Conservation (phyloP, 2,888 invertebrate genomes). For the Erebia palarica region DNA sequence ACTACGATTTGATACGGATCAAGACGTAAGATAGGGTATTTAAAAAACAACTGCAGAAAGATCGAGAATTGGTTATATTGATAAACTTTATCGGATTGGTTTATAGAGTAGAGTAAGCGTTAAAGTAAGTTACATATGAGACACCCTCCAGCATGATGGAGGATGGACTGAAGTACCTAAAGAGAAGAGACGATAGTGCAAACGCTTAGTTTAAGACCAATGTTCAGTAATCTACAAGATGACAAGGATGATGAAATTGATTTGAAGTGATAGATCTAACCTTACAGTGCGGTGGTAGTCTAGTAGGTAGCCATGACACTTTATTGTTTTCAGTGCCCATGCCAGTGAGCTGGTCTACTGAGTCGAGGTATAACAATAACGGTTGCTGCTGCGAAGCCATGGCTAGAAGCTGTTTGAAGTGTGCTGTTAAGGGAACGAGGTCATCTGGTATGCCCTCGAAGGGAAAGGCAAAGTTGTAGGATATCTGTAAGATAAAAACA, state of each 20-base stretch:
- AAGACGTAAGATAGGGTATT: no score
- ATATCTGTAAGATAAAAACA: constrained; percentile 82
- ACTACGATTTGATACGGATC: no score
- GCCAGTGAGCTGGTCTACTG: constrained; percentile 97
- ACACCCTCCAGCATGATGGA: no score
- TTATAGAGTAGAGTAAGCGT: no score
- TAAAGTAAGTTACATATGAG: no score
- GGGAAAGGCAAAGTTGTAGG: constrained; percentile 94
- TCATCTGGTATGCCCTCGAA: constrained; percentile 98
- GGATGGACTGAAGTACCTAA: no score
- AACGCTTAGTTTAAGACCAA: no score
- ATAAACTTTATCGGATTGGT: no score
- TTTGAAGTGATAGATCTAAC: constrained; percentile 62
- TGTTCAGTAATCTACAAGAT: no score
- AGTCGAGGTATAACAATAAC: constrained; percentile 95
- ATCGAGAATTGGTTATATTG: no score
- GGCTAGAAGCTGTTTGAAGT: constrained; percentile 96
- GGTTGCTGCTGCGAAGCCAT: constrained; percentile 92
- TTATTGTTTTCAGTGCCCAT: constrained; percentile 95
- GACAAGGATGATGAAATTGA: background rate
- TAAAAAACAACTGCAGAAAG: no score
- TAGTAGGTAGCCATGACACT: constrained; percentile 97
- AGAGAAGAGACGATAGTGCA: no score
- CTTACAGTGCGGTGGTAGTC: constrained; percentile 94
- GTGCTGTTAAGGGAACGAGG: constrained; percentile 96